These are phyloP conservation scores for Myotis brandtii DNA, from an alignment of 2,113 vertebrate genomes.

Conservation along the genomic window DNA sequence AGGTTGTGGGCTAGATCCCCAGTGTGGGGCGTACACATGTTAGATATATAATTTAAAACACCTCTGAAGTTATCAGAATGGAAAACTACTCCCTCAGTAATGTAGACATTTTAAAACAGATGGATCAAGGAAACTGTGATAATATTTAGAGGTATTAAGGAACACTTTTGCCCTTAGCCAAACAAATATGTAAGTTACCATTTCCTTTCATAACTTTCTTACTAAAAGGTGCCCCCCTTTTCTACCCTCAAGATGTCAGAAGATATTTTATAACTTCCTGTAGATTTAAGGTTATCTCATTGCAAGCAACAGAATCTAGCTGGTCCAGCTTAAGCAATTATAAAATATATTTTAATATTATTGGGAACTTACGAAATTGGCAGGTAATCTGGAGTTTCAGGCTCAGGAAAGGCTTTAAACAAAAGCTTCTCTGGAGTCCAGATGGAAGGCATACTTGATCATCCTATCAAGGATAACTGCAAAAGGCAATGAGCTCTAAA, in stretches of 20 bases:
- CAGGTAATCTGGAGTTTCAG: background rate
- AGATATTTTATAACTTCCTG: background rate
- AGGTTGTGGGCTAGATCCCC: too few relatives aligned
- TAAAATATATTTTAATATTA: background rate
- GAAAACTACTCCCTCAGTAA: background rate
- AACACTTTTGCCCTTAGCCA: background rate
- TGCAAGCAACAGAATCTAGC: background rate
- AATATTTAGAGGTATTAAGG: constrained; percentile 22
- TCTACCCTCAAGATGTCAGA: background rate
- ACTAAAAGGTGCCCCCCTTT: background rate
- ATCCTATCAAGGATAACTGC: background rate
- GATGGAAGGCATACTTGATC: background rate
- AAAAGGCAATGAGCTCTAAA: background rate
- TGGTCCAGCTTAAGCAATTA: background rate
- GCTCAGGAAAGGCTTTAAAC: background rate
- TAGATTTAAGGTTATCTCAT: background rate
- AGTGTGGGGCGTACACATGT: background rate
- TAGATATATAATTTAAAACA: background rate
- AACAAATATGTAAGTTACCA: background rate
- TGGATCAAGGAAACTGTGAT: background rate
- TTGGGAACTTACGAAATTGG: background rate
- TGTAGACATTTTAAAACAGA: background rate
- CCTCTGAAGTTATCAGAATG: background rate
- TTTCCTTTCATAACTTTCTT: background rate
- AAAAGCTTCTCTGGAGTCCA: background rate